These are phyloP conservation scores for Acanthosepion lycidas DNA, from an alignment of 2,888 invertebrate species.

Conservation along the genomic window DNA sequence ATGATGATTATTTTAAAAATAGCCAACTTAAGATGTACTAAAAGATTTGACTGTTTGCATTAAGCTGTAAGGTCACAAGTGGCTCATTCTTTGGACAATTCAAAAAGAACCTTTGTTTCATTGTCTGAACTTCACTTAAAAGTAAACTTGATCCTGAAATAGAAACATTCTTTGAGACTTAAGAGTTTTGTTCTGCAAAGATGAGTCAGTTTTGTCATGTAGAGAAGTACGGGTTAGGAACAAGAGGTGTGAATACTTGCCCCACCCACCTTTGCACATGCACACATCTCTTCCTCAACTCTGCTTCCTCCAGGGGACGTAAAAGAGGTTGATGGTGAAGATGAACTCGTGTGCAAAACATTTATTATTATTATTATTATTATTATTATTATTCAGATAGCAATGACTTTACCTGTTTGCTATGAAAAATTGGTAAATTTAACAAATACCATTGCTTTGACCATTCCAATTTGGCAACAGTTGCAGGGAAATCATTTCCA, in stretches of 20 bases:
- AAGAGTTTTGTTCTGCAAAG: neutral
- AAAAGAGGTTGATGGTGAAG: too few species aligned
- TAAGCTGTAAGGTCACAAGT: neutral
- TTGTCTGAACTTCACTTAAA: neutral
- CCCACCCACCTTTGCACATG: neutral
- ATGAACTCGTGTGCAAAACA: too few species aligned
- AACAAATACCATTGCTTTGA: too few species aligned
- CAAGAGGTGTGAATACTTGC: neutral
- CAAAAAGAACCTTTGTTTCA: neutral
- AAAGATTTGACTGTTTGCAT: neutral
- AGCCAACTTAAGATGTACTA: neutral
- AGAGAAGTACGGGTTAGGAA: neutral
- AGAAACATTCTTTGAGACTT: neutral
- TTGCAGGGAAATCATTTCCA: neutral
- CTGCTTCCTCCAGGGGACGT: neutral
- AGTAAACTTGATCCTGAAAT: neutral
- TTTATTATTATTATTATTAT: too few species aligned
- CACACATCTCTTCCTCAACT: neutral
- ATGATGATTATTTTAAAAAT: too few species aligned
- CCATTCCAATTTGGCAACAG: too few species aligned
- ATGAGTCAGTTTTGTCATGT: neutral
- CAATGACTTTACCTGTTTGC: too few species aligned
- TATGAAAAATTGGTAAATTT: too few species aligned
- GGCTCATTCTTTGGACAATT: neutral
- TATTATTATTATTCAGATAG: too few species aligned